Evolutionary conservation across 2,888 invertebrate species (phyloP).

Genomic region (Nasonovia ribisnigri): DNA sequence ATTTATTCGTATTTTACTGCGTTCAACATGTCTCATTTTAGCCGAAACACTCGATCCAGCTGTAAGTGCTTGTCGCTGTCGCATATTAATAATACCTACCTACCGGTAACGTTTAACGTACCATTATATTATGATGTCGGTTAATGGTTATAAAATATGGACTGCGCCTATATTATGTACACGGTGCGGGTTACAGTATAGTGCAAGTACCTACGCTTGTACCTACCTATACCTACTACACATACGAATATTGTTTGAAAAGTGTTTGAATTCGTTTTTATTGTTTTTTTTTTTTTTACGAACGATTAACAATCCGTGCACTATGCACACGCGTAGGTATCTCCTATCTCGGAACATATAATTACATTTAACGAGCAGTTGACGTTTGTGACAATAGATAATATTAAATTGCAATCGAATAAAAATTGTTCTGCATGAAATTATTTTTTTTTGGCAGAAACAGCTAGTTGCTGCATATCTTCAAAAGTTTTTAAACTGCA

Average conservation of each 20-base stretch:
- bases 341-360: neutral
- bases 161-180: neutral
- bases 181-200: neutral
- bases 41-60: neutral
- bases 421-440: neutral
- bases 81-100: neutral
- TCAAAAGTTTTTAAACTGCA: neutral
- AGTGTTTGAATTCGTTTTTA: neutral
- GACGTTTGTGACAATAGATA: neutral
- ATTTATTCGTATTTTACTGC: neutral
- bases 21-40: neutral
- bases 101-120: neutral
- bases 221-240: neutral
- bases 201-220: neutral
- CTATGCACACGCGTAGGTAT: neutral
- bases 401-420: neutral
- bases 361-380: neutral
- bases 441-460: neutral
- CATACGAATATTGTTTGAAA: neutral
- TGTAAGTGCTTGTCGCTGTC: neutral
- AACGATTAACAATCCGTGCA: neutral
- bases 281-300: neutral
- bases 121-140: neutral
- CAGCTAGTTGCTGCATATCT: neutral
- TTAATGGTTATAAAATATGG: conserved; percentile 2